phyloP scores from a whole-genome alignment of 2,797 vertebrate genomes.

The Pantherophis vulpinus region DNA sequence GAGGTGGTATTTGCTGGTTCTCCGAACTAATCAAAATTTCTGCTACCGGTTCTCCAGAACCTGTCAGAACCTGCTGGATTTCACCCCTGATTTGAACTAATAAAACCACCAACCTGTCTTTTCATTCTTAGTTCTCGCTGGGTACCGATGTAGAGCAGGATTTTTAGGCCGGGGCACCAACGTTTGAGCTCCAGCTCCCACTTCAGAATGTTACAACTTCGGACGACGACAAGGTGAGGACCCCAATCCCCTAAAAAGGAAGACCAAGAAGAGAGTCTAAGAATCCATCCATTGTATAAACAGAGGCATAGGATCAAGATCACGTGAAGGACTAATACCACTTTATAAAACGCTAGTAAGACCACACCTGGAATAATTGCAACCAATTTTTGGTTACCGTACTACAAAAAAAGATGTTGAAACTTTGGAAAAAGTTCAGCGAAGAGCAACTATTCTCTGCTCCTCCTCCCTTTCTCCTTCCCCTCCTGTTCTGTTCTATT shows the following conservation, averaged over 20 bases:
- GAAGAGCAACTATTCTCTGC: not conserved
- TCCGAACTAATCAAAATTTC: too few relatives aligned
- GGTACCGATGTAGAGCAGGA: conserved; percentile 90
- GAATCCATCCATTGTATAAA: not conserved
- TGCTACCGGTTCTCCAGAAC: too few relatives aligned
- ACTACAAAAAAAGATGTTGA: not conserved
- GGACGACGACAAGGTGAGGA: conserved; percentile 93
- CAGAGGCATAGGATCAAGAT: not conserved
- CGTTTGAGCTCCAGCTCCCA: conserved; percentile 98
- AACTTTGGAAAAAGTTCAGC: not conserved
- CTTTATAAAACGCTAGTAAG: not conserved
- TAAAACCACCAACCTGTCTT: conserved; percentile 81
- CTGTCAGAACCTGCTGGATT: too few relatives aligned
- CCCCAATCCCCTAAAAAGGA: conserved; percentile 88
- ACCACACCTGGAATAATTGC: not conserved
- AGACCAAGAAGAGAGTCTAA: not conserved
- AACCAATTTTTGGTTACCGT: not conserved
- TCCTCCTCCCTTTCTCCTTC: too few relatives aligned
- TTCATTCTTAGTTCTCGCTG: conserved; percentile 85
- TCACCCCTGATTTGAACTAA: not conserved
- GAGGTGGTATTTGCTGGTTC: too few relatives aligned
- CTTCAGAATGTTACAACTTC: conserved; percentile 88
- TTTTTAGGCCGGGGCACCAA: conserved; percentile 95
- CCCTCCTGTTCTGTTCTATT: too few relatives aligned
- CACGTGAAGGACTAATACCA: not conserved